phyloP scores from a whole-genome alignment of 2,113 vertebrate genomes.

The Poecilia latipinna region DNA sequence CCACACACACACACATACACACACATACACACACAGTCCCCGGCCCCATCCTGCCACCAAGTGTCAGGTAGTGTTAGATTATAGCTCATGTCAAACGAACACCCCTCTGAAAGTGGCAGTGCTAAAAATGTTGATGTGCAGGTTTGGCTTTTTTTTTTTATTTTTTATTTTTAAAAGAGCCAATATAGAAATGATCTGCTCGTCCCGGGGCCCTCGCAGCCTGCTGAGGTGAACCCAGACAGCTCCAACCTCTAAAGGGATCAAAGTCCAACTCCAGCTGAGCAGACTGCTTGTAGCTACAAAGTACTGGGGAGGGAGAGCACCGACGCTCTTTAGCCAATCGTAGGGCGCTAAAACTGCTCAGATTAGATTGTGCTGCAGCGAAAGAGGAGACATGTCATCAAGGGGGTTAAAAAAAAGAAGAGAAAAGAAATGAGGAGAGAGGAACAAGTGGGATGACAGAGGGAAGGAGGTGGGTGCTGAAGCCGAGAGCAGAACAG shows the following conservation, averaged over 20 bases:
- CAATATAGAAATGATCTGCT: slow-evolving; percentile 8
- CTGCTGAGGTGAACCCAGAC: neutral
- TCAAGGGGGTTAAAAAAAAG: slow-evolving; percentile 1
- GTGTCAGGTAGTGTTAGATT: slow-evolving; percentile 61
- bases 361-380: slow-evolving; percentile 50
- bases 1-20: neutral
- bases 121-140: slow-evolving; percentile 44
- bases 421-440: slow-evolving; percentile 15
- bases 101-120: slow-evolving; percentile 15
- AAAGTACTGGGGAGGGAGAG: slow-evolving; percentile 28
- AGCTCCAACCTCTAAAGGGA: slow-evolving; percentile 40
- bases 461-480: slow-evolving; percentile 14
- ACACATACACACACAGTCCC: neutral
- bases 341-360: slow-evolving; percentile 52
- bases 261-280: slow-evolving; percentile 58
- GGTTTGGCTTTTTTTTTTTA: slow-evolving; percentile 18
- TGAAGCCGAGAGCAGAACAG: slow-evolving; percentile 42
- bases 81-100: slow-evolving; percentile 30
- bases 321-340: slow-evolving; percentile 37
- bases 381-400: slow-evolving; percentile 1
- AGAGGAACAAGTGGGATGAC: slow-evolving; percentile 41
- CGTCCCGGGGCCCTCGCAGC: slow-evolving; percentile 18
- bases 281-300: slow-evolving; percentile 45
- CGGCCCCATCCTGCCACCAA: slow-evolving; percentile 34
- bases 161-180: neutral